These are phyloP conservation scores for Macrophya alboannulata DNA, from an alignment of 2,888 invertebrate genomes.

Conservation along the genomic window DNA sequence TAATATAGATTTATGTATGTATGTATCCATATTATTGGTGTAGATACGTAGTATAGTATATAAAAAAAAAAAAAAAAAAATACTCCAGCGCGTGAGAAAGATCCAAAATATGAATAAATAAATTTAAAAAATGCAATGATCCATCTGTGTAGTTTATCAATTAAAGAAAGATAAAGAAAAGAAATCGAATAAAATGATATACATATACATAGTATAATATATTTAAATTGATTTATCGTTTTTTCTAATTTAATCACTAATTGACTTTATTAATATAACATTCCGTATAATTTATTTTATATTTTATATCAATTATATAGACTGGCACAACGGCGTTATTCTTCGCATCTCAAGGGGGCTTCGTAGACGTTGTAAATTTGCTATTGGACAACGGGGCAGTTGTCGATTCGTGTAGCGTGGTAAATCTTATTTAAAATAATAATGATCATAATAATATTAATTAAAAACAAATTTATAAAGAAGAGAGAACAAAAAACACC, in stretches of 20 bases:
- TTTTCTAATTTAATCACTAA: neutral
- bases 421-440: constrained; percentile 78
- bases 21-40: neutral
- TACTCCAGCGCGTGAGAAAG: neutral
- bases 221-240: neutral
- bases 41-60: neutral
- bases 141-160: neutral
- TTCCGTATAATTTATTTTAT: neutral
- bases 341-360: constrained; percentile 97
- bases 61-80: neutral
- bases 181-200: too few relatives aligned
- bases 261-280: neutral
- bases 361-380: constrained; percentile 90
- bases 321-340: constrained; percentile 96
- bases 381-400: constrained; percentile 90
- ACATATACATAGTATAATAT: neutral
- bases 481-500: neutral
- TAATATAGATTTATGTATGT: neutral
- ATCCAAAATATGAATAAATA: neutral
- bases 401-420: constrained; percentile 90
- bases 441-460: neutral
- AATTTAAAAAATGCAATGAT: neutral
- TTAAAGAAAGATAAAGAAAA: neutral
- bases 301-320: constrained; percentile 77
- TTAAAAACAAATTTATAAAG: constrained; percentile 42